Evolutionary conservation across 2,797 vertebrate species (phyloP), one percentile per base, ranked within the genome.

Genomic region (Rhinatrema bivittatum): DNA sequence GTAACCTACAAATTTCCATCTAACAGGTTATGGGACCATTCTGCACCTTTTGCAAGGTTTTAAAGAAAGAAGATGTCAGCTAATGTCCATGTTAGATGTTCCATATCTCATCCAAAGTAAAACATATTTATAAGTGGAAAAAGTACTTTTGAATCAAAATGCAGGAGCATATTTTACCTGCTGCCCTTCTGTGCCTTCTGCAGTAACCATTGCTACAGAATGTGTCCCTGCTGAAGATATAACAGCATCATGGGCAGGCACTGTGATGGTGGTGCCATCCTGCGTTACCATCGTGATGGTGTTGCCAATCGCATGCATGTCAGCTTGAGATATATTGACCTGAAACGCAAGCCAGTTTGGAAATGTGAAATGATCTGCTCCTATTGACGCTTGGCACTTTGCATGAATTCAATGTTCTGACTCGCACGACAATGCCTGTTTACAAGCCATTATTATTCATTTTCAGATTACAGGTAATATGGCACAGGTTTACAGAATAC

Each of bases 271-370:
- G 2, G 94, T 98, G 69, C 94, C 94, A 65, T 98, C 94, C 44
- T 98, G 94, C 12, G 94, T 97, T 46, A 98, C 94, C 94, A 98
- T 98, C 29, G 94, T 97, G 70, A 98, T 97, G 5, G 93, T 95
- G 39, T 91, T 93, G 20, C 90, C 92, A 72, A 98, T 86, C 22
- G 93, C 91, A 59, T 97, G 92, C 65, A 98, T 76, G 62, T 98
- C 93, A 21, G 90, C 91, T 46, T 97, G 93, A 42, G 94, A 96
- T 42, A 98, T 91, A 46, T 91, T 95, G 64, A 98, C 90, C 94
- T 98, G 72, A 48, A 67, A 67, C 14, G 53, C 5, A 71, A 45
- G n/a, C 7, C 6, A 42, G 29, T 50, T 55, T 39, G 53, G 36
- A 19, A 53, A 39, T 41, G 51, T n/a, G n/a, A 13, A 26, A 23